Evolutionary conservation across 2,888 invertebrate genomes (phyloP).

Genomic region (Dicyrtoma fusca): DNA sequence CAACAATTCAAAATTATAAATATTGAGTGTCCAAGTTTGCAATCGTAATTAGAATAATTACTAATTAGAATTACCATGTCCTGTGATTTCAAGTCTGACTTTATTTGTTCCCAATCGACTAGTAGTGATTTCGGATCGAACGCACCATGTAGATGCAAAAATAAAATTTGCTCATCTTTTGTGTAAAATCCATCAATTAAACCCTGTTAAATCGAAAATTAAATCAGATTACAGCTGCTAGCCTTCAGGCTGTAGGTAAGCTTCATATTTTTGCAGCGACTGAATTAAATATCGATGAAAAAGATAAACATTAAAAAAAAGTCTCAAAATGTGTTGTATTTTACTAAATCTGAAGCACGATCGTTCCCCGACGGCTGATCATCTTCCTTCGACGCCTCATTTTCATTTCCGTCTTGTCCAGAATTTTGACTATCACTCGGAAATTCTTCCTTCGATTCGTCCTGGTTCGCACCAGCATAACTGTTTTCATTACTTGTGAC

Average conservation of each 20-base stretch:
- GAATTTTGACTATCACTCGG: not conserved
- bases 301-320: not conserved
- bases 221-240: not conserved
- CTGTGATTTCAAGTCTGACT: slow-evolving; percentile 59
- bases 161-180: slow-evolving; percentile 64
- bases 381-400: too few relatives aligned
- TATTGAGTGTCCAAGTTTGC: too few relatives aligned
- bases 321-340: not conserved
- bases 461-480: too few relatives aligned
- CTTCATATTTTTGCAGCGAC: not conserved
- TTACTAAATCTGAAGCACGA: not conserved
- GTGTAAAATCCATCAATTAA: slow-evolving; percentile 64
- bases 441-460: too few relatives aligned
- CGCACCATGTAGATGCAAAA: slow-evolving; percentile 65
- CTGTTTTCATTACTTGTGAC: too few relatives aligned
- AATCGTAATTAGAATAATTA: too few relatives aligned
- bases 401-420: not conserved
- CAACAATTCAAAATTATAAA: too few relatives aligned
- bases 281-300: not conserved
- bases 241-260: too few relatives aligned
- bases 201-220: slow-evolving; percentile 18
- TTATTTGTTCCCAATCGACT: slow-evolving; percentile 62
- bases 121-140: slow-evolving; percentile 64
- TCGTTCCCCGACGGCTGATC: too few relatives aligned
- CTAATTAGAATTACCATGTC: not conserved